Base-by-base conservation (phyloP, 1,140 invertebrate genomes). In the Papilio machaon region DNA sequence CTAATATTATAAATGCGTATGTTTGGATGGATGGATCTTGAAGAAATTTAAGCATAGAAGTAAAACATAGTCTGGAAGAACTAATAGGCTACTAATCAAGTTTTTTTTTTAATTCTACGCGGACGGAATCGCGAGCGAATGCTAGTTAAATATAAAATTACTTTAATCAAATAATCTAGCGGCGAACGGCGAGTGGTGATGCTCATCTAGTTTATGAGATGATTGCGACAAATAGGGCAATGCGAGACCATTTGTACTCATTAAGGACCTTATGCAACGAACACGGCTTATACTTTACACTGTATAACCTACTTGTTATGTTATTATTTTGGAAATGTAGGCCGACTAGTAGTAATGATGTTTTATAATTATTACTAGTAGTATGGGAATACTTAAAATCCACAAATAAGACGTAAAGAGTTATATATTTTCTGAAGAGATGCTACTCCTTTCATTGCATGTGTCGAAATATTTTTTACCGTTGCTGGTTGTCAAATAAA, bases 151-250 rank as follows among this genome's bases (percentile, higher is more conserved):
- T 17, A 23, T 19, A 30, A 52, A 49, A 79, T 79, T 19, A 79
- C 35, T 79, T 64, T 79, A 79, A 79, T 79, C 77, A 79, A 79
- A 79, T 79, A 79, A 79, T 67, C 58, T 67, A 67, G 77, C 30
- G 60, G 60, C 23, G 35, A 79, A 9, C 23, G 58, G 73, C 47
- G 43, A 23, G 35, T 46, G 47, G 73, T 19, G 76, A 70, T 78
- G 64, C 83, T 84, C 73, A 82, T 82, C 58, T 64, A 58, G 73
- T 84, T 80, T 82, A 84, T 75, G 75, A 82, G 79, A 80, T 82
- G 83, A 84, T 84, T 84, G 79, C 81, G 58, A 73, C 79, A 84
- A 84, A 84, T 84, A 75, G 79, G 52, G 78, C 81, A 80, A 80
- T 80, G 80, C 83, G 83, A 49, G 83, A 80, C 9, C 83, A 74